Evolutionary conservation across 2,888 invertebrate genomes (phyloP), one percentile per base, ranked within the genome.

Genomic region (Synergus laeviventris): DNA sequence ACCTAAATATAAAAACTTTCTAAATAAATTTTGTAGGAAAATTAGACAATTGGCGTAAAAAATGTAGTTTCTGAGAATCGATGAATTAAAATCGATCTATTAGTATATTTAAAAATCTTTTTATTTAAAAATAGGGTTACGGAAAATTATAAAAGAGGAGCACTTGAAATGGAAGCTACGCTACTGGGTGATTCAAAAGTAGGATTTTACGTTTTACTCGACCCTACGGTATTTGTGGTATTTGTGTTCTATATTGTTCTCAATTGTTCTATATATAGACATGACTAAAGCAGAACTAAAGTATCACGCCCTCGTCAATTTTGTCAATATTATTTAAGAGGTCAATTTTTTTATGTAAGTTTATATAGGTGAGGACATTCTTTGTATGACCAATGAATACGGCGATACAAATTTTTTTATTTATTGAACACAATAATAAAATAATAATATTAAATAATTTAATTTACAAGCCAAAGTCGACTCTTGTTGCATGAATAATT

Each of bases 141-240:
- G 3, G 21, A 56, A 21, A 21, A 21, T 12, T 21, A 1, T 8
- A n/a, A 18, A 21, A 4, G 4, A 18, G 12, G 21, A 21, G 21
- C 1, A 56, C 18, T 3, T 21, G 3, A 21, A 56, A 11, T 56
- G 1, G 12, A 12, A 1, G 1, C 12, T 21, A 56, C 56, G 21
- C 56, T 21, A 18, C 21, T 21, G 56, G 12, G 4, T 45, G 14
- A 45, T 45, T 12, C 3, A 12, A 42, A 42, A 42, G 42, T 42
- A 42, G 42, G 42, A 42, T 31, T 42, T 12, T 11, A 39, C 9
- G 0, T 2, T 9, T 39, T 8, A 38, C 9, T 14, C 45, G 1
- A 14, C 12, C 12, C 64, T 64, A 39, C 64, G 64, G 64, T 64
- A 64, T 64, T 62, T n/a, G n/a, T n/a, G 64, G 64, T 64, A 64